Conservation (phyloP, 2,797 vertebrate species). For the Xenentodon cancila region DNA sequence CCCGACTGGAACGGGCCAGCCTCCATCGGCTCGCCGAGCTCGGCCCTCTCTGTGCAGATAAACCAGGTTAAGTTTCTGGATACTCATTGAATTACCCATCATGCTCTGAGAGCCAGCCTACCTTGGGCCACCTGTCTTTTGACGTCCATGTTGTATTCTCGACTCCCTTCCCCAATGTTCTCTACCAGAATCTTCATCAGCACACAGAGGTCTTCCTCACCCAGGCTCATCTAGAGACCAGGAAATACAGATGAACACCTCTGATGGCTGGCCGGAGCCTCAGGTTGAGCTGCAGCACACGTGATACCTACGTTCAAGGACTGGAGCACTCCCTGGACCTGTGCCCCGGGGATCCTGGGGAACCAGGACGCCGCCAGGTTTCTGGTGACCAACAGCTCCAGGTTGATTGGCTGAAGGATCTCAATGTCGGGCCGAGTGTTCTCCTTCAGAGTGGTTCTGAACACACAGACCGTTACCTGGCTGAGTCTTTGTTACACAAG, state of each 20-base stretch:
- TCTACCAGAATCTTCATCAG: constrained; percentile 90
- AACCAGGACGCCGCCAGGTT: constrained; percentile 94
- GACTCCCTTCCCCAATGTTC: constrained; percentile 89
- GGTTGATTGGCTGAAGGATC: constrained; percentile 92
- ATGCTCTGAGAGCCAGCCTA: constrained; percentile 35
- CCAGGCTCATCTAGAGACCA: constrained; percentile 84
- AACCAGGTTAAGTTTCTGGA: not conserved
- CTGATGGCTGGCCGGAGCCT: not conserved
- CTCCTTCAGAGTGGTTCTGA: constrained; percentile 81
- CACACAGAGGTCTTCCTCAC: constrained; percentile 90
- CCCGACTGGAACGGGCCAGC: not conserved
- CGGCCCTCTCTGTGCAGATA: constrained; percentile 57
- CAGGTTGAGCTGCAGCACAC: not conserved
- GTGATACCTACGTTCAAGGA: constrained; percentile 87
- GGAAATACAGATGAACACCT: not conserved
- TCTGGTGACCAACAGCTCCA: constrained; percentile 87
- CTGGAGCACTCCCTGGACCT: constrained; percentile 88
- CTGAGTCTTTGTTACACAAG: not conserved
- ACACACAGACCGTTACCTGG: constrained; percentile 13
- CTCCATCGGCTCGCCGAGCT: constrained; percentile 44
- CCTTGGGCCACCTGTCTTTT: constrained; percentile 70
- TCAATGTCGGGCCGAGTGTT: constrained; percentile 81
- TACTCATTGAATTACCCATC: constrained; percentile 2
- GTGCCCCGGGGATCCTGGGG: constrained; percentile 84
- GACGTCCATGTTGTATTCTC: constrained; percentile 59